Conservation (phyloP, 2,888 invertebrate species). For the Sturmia bella region DNA sequence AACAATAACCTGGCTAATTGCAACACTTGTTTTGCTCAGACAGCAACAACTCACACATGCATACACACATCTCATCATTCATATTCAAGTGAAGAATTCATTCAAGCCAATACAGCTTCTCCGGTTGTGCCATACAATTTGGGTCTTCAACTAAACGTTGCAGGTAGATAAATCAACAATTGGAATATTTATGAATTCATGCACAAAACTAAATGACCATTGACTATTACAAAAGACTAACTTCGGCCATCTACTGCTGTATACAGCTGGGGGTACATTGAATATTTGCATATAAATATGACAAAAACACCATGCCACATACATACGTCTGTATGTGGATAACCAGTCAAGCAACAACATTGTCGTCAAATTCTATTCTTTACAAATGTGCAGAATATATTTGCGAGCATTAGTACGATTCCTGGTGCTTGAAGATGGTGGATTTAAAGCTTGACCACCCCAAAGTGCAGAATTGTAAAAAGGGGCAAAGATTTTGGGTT, state of each 20-base stretch:
- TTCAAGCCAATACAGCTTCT: constrained; percentile 32
- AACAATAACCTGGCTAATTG: constrained; percentile 80
- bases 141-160: constrained; percentile 11
- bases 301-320: constrained; percentile 50
- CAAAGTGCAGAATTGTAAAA: no score
- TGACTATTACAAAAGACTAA: constrained; percentile 53
- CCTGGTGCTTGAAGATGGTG: no score
- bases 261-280: constrained; percentile 22
- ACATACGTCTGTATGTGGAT: constrained; percentile 31
- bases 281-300: constrained; percentile 59
- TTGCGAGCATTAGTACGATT: no score
- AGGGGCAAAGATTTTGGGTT: no score
- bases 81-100: constrained; percentile 30
- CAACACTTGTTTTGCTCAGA: constrained; percentile 76
- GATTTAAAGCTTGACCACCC: no score
- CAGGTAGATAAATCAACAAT: constrained; percentile 61
- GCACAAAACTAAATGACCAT: constrained; percentile 63
- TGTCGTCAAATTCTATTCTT: constrained; percentile 9
- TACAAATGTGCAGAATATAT: not conserved
- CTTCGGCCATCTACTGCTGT: constrained; percentile 11
- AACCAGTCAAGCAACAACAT: constrained; percentile 25
- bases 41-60: constrained; percentile 24
- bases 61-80: constrained; percentile 1
- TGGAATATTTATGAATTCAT: constrained; percentile 64
- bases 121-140: constrained; percentile 38